These are phyloP conservation scores for Bugulina stolonifera DNA, from an alignment of 2,888 invertebrate species.

Conservation along the genomic window DNA sequence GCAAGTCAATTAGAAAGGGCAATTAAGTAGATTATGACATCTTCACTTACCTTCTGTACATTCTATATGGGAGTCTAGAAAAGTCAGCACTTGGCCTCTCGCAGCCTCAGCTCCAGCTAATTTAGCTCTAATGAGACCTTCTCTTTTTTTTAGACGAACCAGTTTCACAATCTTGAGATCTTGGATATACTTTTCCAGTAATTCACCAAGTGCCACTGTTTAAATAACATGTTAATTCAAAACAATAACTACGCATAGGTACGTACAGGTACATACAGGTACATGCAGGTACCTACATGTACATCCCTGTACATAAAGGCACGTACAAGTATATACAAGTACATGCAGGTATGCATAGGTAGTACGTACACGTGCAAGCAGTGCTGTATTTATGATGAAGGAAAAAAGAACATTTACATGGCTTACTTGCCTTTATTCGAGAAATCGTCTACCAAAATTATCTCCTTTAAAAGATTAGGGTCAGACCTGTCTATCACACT, in stretches of 20 bases:
- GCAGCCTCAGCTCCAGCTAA: conserved; percentile 80
- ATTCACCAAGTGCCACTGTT: background rate
- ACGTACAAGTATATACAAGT: no score
- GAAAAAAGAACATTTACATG: no score
- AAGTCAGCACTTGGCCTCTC: conserved; percentile 82
- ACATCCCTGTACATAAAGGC: no score
- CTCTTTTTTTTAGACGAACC: conserved; percentile 79
- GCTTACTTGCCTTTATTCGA: background rate
- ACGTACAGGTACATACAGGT: no score
- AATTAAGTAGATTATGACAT: no score
- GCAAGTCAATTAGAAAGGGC: no score
- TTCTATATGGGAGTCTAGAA: conserved; percentile 97
- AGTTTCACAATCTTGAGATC: conserved; percentile 58
- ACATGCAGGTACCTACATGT: no score
- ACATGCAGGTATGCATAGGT: no score
- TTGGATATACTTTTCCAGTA: background rate
- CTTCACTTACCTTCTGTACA: conserved; percentile 65
- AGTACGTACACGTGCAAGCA: no score
- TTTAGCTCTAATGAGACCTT: conserved; percentile 90
- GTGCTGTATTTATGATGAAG: no score
- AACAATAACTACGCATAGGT: no score
- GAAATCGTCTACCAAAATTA: background rate
- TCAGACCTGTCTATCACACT: background rate
- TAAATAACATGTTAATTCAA: no score
- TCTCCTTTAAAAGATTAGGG: background rate